phyloP scores from a whole-genome alignment of 2,888 invertebrate genomes.

The Encarsia formosa region DNA sequence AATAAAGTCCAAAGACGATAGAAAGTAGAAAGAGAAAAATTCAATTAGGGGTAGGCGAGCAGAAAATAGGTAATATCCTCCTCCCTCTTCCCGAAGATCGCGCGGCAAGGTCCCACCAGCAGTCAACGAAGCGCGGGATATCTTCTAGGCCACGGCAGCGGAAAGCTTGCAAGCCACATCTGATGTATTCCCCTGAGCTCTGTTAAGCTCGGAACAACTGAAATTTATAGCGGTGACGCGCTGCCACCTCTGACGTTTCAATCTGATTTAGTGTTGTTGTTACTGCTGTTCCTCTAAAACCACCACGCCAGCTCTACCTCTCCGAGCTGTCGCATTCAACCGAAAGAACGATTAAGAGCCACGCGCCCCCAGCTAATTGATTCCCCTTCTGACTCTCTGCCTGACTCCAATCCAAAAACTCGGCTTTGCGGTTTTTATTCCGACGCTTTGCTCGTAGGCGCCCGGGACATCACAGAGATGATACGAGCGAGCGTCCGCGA shows the following conservation, averaged over 20 bases:
- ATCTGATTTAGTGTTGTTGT: too few relatives aligned
- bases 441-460: too few relatives aligned
- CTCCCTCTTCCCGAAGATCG: conserved; percentile 29
- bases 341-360: too few relatives aligned
- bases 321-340: too few relatives aligned
- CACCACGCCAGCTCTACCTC: not conserved
- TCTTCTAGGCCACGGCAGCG: conserved; percentile 29
- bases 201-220: conserved; percentile 13
- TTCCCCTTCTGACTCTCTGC: too few relatives aligned
- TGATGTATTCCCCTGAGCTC: conserved; percentile 26
- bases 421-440: too few relatives aligned
- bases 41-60: conserved; percentile 36
- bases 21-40: conserved; percentile 3
- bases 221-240: conserved; percentile 29
- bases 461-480: too few relatives aligned
- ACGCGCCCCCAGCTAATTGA: too few relatives aligned
- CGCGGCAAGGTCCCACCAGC: conserved; percentile 24
- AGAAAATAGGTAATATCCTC: conserved; percentile 46
- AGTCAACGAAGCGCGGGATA: conserved; percentile 25
- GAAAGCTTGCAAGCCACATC: conserved; percentile 22
- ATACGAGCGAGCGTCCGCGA: too few relatives aligned
- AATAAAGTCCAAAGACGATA: too few relatives aligned
- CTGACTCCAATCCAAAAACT: too few relatives aligned
- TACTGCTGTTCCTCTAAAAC: too few relatives aligned
- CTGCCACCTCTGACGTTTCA: conserved; percentile 27